These are phyloP conservation scores for Microcebus murinus DNA, from an alignment of 2,113 vertebrate genomes.

Conservation along the genomic window DNA sequence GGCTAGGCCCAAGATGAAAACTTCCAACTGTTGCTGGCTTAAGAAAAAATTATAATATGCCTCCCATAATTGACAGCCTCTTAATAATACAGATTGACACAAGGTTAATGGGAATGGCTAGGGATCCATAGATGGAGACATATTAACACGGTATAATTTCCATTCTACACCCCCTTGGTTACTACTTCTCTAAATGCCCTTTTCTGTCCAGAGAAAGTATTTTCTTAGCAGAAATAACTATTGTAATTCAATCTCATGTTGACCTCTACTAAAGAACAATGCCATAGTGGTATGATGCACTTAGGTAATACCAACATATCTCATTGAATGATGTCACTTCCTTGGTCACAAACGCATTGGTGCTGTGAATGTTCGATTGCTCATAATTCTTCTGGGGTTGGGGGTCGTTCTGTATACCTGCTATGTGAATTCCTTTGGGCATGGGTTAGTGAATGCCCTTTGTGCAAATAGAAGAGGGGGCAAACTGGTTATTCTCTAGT, in stretches of 20 bases:
- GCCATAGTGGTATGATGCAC: too few relatives aligned
- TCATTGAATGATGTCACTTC: too few relatives aligned
- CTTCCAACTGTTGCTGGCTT: slow-evolving; percentile 5
- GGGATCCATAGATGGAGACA: not conserved
- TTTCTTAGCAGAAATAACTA: slow-evolving; percentile 8
- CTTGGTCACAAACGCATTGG: not conserved
- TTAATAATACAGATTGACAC: not conserved
- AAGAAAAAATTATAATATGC: slow-evolving; percentile 14
- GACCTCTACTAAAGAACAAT: not conserved
- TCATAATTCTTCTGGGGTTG: not conserved
- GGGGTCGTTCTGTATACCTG: not conserved
- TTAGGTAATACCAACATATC: not conserved
- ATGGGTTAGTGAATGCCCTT: not conserved
- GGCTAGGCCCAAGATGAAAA: slow-evolving; percentile 46
- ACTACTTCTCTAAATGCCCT: not conserved
- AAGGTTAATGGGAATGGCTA: slow-evolving; percentile 23
- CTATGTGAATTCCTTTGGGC: not conserved
- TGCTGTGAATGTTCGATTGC: not conserved
- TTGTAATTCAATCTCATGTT: not conserved
- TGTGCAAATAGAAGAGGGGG: not conserved
- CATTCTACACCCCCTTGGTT: not conserved
- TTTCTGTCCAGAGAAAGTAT: slow-evolving; percentile 23
- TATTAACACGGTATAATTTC: slow-evolving; percentile 7
- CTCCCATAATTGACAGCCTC: not conserved
- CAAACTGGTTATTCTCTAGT: not conserved